Conservation (phyloP, 2,797 vertebrate species). For the Lophura swinhoii region DNA sequence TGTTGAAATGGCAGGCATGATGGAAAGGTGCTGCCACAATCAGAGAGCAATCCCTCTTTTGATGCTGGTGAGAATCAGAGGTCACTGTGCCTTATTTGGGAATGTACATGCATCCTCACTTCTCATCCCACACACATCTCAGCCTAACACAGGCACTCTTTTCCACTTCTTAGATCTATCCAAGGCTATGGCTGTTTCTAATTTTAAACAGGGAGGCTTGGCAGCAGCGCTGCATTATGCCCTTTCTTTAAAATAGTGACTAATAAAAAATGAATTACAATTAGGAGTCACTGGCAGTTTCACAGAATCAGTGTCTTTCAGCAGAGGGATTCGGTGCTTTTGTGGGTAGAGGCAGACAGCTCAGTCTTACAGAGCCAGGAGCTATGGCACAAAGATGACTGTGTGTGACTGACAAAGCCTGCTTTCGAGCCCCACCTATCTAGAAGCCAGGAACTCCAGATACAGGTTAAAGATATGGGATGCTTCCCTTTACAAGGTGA, state of each 20-base stretch:
- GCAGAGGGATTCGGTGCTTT: neutral
- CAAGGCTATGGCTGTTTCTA: slow-evolving; percentile 12
- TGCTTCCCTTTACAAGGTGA: neutral
- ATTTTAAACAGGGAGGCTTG: slow-evolving; percentile 1
- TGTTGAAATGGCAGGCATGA: slow-evolving; percentile 21
- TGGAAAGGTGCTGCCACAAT: slow-evolving; percentile 34
- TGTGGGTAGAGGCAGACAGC: neutral
- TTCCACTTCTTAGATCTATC: neutral
- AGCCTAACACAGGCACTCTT: neutral
- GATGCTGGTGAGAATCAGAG: slow-evolving; percentile 5
- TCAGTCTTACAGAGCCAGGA: neutral
- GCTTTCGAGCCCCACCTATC: neutral
- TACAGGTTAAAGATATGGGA: neutral
- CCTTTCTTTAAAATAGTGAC: slow-evolving; percentile 44
- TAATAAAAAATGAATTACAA: slow-evolving; percentile 47
- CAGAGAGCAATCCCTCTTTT: neutral
- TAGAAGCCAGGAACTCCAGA: neutral
- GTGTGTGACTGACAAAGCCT: neutral
- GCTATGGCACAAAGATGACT: neutral
- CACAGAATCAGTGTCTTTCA: slow-evolving; percentile 5
- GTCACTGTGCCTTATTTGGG: neutral
- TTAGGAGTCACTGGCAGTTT: slow-evolving; percentile 23
- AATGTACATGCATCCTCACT: neutral
- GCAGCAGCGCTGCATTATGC: slow-evolving; percentile 21
- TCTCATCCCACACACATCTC: neutral